Conservation (phyloP, 2,113 vertebrate species). For the Bagarius yarrelli region DNA sequence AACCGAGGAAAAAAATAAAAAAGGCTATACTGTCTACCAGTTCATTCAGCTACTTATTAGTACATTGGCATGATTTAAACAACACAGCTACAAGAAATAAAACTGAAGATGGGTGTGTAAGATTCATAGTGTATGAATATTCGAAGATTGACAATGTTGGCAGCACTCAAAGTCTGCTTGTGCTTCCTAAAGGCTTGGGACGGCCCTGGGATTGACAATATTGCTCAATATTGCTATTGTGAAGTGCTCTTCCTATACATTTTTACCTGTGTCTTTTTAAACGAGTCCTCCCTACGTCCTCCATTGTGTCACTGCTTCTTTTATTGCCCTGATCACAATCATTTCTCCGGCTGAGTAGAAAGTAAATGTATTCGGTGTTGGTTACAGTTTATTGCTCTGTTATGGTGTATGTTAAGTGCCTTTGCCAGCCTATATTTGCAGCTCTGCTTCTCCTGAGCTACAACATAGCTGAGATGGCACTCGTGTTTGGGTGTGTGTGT, state of each 20-base stretch:
- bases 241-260: not conserved
- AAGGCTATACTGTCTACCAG: no score
- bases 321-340: not conserved
- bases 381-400: not conserved
- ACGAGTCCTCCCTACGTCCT: not conserved
- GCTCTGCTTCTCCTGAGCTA: constrained; percentile 29
- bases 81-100: no score
- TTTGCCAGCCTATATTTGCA: constrained; percentile 53
- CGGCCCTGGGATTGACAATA: no score
- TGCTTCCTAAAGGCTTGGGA: no score
- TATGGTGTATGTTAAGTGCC: constrained; percentile 44
- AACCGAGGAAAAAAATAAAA: no score
- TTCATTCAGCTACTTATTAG: no score
- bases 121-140: no score
- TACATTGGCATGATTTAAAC: no score
- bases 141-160: no score
- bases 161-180: no score
- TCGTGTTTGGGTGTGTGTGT: constrained; percentile 49
- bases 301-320: not conserved
- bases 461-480: constrained; percentile 55
- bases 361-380: not conserved
- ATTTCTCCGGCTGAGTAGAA: not conserved
- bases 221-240: no score
- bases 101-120: no score
- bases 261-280: not conserved